Evolutionary conservation across 2,113 vertebrate genomes (phyloP).

Genomic region (Lagopus leucura): DNA sequence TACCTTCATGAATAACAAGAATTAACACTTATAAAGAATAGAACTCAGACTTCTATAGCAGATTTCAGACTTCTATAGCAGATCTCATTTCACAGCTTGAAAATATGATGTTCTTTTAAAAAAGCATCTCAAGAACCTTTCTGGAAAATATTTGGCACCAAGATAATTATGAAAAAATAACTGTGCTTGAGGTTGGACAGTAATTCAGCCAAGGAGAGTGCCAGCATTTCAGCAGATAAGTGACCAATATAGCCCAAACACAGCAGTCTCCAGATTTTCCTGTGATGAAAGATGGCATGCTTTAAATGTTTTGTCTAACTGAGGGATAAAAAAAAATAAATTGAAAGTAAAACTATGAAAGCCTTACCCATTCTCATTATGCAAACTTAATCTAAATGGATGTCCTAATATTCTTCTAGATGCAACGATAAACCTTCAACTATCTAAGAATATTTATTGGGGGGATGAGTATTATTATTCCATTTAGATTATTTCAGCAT

Average conservation of each 20-base stretch:
- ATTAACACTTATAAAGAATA: neutral
- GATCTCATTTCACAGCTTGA: neutral
- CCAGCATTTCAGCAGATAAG: slow-evolving; percentile 16
- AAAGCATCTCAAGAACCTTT: neutral
- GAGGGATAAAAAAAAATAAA: slow-evolving; percentile 39
- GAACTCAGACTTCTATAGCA: neutral
- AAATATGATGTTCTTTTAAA: neutral
- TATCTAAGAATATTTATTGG: slow-evolving; percentile 72
- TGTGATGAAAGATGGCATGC: neutral
- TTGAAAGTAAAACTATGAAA: slow-evolving; percentile 51
- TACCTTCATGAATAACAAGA: neutral
- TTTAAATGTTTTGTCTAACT: slow-evolving; percentile 35
- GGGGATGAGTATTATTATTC: slow-evolving; percentile 72
- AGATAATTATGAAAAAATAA: slow-evolving; percentile 8
- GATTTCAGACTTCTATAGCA: neutral
- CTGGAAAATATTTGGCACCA: neutral
- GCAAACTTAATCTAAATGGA: slow-evolving; percentile 70
- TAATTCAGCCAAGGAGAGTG: slow-evolving; percentile 6
- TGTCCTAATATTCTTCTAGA: slow-evolving; percentile 65
- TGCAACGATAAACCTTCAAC: slow-evolving; percentile 66
- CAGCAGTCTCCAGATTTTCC: slow-evolving; percentile 11
- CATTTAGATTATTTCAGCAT: slow-evolving; percentile 77
- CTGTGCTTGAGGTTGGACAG: neutral
- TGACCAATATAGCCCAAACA: neutral
- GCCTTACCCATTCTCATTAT: slow-evolving; percentile 57